Conservation (phyloP, 2,888 invertebrate species). For the Drosophila bunnanda region DNA sequence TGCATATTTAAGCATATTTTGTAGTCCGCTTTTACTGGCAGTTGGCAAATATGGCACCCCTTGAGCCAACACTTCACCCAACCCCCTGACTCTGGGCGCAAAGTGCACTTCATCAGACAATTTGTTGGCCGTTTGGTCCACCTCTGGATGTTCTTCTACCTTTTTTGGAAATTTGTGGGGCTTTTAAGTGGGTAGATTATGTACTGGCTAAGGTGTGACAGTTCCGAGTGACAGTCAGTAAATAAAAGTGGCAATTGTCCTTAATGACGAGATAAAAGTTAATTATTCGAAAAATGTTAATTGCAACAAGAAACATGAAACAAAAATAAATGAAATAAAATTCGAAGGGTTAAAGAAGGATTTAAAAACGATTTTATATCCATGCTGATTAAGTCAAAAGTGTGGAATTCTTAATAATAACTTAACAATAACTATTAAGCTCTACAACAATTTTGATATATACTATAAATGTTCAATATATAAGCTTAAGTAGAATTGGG, state of each 20-base stretch:
- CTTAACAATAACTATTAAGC: too few species aligned
- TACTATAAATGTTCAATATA: too few species aligned
- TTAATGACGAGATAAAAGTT: not conserved
- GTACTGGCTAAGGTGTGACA: constrained; percentile 30
- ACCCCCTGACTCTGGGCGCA: constrained; percentile 27
- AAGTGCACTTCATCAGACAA: constrained; percentile 74
- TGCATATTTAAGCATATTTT: constrained; percentile 79
- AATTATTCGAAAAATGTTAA: not conserved
- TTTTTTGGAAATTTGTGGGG: constrained; percentile 14
- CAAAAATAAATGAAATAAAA: not conserved
- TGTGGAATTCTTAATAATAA: too few species aligned
- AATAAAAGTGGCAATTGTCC: constrained; percentile 15
- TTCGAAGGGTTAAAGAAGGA: too few species aligned
- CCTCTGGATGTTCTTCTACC: too few species aligned
- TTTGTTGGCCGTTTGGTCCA: constrained; percentile 46
- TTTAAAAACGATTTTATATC: not conserved
- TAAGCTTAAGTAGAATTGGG: too few species aligned
- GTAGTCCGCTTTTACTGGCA: constrained; percentile 74
- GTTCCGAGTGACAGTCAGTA: constrained; percentile 15
- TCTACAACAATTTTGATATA: too few species aligned
- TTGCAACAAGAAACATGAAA: too few species aligned
- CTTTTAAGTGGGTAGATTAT: constrained; percentile 44
- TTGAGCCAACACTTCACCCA: not conserved
- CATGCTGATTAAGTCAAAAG: too few species aligned
- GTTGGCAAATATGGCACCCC: constrained; percentile 23